These are phyloP conservation scores for Calameuta pallipes DNA, from an alignment of 2,888 invertebrate genomes.

Conservation along the genomic window DNA sequence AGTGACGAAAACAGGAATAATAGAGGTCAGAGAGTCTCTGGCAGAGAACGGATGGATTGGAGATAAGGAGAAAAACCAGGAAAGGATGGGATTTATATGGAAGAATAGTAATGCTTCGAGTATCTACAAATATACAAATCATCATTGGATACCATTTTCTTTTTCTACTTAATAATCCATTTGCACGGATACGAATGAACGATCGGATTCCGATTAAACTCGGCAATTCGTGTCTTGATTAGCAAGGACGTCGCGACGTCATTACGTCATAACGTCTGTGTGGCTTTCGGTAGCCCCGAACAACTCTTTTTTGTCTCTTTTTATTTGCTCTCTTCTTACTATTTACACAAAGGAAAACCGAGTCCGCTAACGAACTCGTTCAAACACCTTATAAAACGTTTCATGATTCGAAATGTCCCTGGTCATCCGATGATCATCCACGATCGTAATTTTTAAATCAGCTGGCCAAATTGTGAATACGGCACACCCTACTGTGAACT, in stretches of 20 bases:
- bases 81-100: conserved; percentile 15
- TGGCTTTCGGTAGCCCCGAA: neutral
- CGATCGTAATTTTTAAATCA: neutral
- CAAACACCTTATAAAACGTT: neutral
- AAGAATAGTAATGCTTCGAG: conserved; percentile 21
- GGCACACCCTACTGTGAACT: neutral
- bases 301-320: conserved; percentile 7
- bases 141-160: neutral
- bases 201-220: neutral
- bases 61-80: conserved; percentile 5
- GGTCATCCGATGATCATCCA: neutral
- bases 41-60: neutral
- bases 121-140: conserved; percentile 62
- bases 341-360: conserved; percentile 3
- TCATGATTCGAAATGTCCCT: neutral
- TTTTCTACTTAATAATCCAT: neutral
- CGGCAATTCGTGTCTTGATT: neutral
- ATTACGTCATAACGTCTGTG: neutral
- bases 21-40: neutral
- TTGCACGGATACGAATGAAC: neutral
- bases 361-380: conserved; percentile 8
- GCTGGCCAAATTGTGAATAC: neutral
- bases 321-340: conserved; percentile 7
- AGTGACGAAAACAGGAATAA: neutral
- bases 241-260: neutral